A percentile compares a stretch with the other conserved stretches of the same genome.
phyloP scores from a whole-genome alignment of 1,140 invertebrate species.

The Drosophila jambulina region DNA sequence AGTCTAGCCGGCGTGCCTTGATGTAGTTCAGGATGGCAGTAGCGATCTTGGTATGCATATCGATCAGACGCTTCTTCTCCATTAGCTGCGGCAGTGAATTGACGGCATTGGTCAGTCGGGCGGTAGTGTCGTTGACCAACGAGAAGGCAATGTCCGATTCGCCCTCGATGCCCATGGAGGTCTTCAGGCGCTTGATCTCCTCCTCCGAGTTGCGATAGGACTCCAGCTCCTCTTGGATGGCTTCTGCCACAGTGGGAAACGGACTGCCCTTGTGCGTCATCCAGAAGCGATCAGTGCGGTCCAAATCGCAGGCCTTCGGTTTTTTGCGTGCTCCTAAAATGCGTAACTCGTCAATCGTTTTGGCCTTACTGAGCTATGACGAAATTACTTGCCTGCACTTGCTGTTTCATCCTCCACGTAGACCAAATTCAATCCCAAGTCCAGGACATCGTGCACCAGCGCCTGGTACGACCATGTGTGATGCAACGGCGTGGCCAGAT shows the following conservation, averaged over 20 bases:
- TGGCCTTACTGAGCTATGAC: not conserved
- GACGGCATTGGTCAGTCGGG: slow-evolving; percentile 96
- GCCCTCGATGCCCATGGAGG: slow-evolving; percentile 94
- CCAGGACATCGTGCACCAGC: slow-evolving; percentile 96
- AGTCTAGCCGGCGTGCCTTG: slow-evolving; percentile 93
- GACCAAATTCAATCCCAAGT: slow-evolving; percentile 95
- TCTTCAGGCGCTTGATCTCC: slow-evolving; percentile 97
- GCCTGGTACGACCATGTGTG: slow-evolving; percentile 99
- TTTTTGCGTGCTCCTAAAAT: slow-evolving; percentile 88
- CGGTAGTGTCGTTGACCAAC: slow-evolving; percentile 97
- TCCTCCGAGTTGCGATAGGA: slow-evolving; percentile 97
- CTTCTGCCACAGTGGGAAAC: slow-evolving; percentile 98
- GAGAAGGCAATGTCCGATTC: slow-evolving; percentile 91
- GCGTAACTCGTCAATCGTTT: not conserved
- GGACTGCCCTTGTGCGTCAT: slow-evolving; percentile 96
- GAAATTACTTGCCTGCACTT: slow-evolving; percentile 29
- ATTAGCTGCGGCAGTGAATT: slow-evolving; percentile 98
- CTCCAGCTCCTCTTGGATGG: slow-evolving; percentile 99
- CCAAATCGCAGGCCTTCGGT: slow-evolving; percentile 96
- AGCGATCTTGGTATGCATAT: slow-evolving; percentile 99
- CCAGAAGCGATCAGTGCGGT: slow-evolving; percentile 96
- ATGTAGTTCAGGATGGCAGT: slow-evolving; percentile 97
- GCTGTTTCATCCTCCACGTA: slow-evolving; percentile 90
- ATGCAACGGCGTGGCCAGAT: slow-evolving; percentile 98
- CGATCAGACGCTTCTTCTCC: slow-evolving; percentile 98